Percentiles rank a stretch among this genome's conserved stretches.
Evolutionary conservation across 2,797 vertebrate genomes (phyloP).

Genomic region (Acridotheres tristis): DNA sequence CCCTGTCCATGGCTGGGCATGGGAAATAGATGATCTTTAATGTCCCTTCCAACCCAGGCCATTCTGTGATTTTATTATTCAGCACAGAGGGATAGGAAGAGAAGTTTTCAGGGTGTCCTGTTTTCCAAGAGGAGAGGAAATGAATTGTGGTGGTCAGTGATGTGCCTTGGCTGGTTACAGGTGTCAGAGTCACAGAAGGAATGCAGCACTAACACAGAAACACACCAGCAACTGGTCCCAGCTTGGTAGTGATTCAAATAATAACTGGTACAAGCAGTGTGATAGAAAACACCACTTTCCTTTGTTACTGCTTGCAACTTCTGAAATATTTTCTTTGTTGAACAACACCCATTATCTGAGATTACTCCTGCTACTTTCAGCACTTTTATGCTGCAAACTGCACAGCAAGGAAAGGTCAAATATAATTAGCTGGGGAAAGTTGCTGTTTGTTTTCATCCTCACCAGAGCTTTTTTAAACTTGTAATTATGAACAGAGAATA

Average conservation of each 20-base stretch:
- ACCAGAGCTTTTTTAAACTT: neutral
- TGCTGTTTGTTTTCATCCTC: conserved; percentile 32
- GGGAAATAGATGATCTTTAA: neutral
- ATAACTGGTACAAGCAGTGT: neutral
- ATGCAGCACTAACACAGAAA: neutral
- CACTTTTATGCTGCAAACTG: neutral
- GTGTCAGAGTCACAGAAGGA: neutral
- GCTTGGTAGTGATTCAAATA: neutral
- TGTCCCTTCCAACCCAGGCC: neutral
- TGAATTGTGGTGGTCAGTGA: neutral
- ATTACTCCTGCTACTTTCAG: neutral
- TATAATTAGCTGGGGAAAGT: conserved; percentile 23
- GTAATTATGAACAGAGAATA: conserved; percentile 1
- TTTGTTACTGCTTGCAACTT: neutral
- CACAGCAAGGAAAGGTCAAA: conserved; percentile 40
- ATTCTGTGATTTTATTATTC: neutral
- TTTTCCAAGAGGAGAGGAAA: conserved; percentile 12
- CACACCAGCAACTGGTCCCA: neutral
- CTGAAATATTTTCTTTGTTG: neutral
- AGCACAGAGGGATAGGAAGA: conserved; percentile 1
- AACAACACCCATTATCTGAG: neutral
- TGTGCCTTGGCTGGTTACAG: neutral
- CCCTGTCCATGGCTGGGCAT: neutral
- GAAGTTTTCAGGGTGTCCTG: neutral
- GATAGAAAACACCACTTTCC: neutral